phyloP scores from a whole-genome alignment of 1,140 invertebrate species.

The Sinonovacula constricta region DNA sequence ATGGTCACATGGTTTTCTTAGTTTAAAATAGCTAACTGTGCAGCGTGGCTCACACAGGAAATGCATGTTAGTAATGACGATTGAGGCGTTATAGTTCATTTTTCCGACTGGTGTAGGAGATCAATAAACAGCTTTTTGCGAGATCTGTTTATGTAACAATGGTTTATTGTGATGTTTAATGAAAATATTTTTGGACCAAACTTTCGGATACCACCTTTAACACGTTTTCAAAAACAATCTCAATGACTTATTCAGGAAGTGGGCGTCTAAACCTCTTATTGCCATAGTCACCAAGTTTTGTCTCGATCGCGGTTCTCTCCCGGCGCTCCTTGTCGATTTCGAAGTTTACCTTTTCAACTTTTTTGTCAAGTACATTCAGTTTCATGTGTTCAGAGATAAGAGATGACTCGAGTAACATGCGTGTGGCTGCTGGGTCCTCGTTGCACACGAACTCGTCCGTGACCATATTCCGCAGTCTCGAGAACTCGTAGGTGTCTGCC shows the following conservation, averaged over 20 bases:
- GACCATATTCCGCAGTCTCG: slow-evolving; percentile 13
- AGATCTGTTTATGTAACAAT: no score
- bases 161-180: no score
- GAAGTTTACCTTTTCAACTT: slow-evolving; percentile 44
- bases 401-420: slow-evolving; percentile 9
- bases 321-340: slow-evolving; percentile 44
- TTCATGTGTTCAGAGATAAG: slow-evolving; percentile 45
- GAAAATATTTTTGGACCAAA: no score
- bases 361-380: slow-evolving; percentile 39
- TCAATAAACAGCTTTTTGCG: no score
- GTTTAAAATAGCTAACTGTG: no score
- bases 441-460: slow-evolving; percentile 47
- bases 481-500: slow-evolving; percentile 43
- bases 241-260: not conserved
- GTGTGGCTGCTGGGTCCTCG: slow-evolving; percentile 19
- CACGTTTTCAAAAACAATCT: not conserved
- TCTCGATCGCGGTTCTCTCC: slow-evolving; percentile 47
- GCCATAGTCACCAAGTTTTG: slow-evolving; percentile 38
- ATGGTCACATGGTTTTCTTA: no score
- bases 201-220: no score
- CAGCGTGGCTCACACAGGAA: no score
- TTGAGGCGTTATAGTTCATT: no score
- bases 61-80: no score
- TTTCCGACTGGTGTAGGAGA: no score
- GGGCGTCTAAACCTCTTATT: slow-evolving; percentile 19